Evolutionary conservation across 2,797 vertebrate genomes (phyloP).

Genomic region (Circus cinereus): DNA sequence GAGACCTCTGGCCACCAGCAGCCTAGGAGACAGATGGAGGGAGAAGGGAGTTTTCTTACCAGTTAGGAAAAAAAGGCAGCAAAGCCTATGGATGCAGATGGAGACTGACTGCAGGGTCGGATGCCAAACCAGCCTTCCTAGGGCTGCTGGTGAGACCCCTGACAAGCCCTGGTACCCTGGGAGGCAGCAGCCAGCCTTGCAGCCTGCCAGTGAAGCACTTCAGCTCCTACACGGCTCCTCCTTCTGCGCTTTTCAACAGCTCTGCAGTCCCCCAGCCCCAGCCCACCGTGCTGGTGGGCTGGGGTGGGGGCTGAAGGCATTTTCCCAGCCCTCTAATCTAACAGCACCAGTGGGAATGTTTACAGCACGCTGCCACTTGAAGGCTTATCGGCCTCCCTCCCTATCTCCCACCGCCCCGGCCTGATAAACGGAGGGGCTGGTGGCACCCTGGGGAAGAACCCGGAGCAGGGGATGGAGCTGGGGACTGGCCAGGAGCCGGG

Average conservation of each 20-base stretch:
- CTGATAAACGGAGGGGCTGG: constrained; percentile 57
- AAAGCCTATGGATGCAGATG: not conserved
- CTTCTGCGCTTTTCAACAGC: constrained; percentile 49
- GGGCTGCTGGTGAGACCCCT: not conserved
- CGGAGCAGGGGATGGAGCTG: not conserved
- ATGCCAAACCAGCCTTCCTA: not conserved
- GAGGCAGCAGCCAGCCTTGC: not conserved
- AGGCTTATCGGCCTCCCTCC: constrained; percentile 67
- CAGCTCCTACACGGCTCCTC: constrained; percentile 18
- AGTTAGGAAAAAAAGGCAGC: no score
- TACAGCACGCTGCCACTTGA: constrained; percentile 80
- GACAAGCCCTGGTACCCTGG: not conserved
- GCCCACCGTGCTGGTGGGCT: constrained; percentile 49
- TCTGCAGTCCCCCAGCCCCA: constrained; percentile 10
- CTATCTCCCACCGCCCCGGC: constrained; percentile 54
- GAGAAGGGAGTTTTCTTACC: not conserved
- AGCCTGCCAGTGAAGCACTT: not conserved
- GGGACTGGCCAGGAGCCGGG: not conserved
- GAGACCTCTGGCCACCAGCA: not conserved
- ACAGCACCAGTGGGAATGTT: constrained; percentile 81
- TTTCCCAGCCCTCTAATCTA: constrained; percentile 75
- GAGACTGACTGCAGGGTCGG: not conserved
- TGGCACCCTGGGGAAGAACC: not conserved
- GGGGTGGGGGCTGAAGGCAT: constrained; percentile 36
- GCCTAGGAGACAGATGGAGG: not conserved